These are phyloP conservation scores for Drosophila siamana DNA, from an alignment of 2,888 invertebrate genomes.

Conservation along the genomic window DNA sequence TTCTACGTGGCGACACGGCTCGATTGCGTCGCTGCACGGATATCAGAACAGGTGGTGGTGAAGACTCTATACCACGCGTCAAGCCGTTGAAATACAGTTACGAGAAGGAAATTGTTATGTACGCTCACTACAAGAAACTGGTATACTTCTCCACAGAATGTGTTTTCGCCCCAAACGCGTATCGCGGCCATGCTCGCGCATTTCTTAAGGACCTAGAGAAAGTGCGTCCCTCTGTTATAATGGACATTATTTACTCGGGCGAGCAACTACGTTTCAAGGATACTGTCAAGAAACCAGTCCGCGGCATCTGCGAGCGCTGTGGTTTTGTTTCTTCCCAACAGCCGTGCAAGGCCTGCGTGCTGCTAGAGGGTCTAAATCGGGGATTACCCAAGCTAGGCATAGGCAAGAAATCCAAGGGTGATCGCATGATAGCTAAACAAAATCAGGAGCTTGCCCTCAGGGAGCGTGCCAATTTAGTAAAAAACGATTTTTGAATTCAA, in stretches of 20 bases:
- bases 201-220: constrained; percentile 98
- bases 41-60: constrained; percentile 92
- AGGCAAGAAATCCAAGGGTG: constrained; percentile 93
- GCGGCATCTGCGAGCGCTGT: constrained; percentile 93
- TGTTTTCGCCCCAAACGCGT: constrained; percentile 99
- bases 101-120: constrained; percentile 99
- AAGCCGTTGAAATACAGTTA: constrained; percentile 99
- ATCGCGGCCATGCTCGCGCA: constrained; percentile 95
- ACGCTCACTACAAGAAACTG: constrained; percentile 97
- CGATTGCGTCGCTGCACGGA: constrained; percentile 96
- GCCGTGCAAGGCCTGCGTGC: constrained; percentile 97
- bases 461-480: constrained; percentile 84
- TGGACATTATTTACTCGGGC: constrained; percentile 97
- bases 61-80: constrained; percentile 94
- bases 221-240: constrained; percentile 95
- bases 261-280: constrained; percentile 94
- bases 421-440: constrained; percentile 88
- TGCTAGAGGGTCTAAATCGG: constrained; percentile 97
- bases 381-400: constrained; percentile 96
- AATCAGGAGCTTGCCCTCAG: constrained; percentile 81
- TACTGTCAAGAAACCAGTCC: constrained; percentile 92
- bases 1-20: constrained; percentile 98
- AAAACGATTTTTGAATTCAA: constrained; percentile 84
- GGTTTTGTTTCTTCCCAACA: constrained; percentile 96
- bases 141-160: constrained; percentile 99